Conservation (phyloP, 2,888 invertebrate genomes). For the Mythimna ferrago region DNA sequence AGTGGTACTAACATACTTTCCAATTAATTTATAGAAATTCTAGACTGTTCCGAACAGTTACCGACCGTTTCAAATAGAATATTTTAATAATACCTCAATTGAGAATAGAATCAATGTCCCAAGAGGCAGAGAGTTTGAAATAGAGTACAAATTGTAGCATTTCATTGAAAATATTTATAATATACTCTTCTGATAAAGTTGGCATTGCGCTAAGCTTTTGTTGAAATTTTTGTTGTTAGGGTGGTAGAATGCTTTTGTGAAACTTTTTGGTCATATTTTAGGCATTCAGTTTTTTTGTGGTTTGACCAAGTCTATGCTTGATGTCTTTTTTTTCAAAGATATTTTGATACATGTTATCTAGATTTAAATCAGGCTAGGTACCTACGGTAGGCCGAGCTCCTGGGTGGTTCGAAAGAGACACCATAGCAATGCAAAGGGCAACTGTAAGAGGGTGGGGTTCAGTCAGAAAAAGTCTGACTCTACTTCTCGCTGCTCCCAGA, state of each 20-base stretch:
- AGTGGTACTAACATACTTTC: conserved; percentile 9
- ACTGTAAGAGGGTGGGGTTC: no score
- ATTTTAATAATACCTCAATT: conserved; percentile 47
- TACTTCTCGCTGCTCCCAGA: no score
- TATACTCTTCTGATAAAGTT: conserved; percentile 9
- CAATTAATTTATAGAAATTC: conserved; percentile 35
- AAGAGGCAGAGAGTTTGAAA: conserved; percentile 24
- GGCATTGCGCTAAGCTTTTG: conserved; percentile 4
- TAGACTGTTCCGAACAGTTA: conserved; percentile 15
- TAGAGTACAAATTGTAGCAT: conserved; percentile 31
- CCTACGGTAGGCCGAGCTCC: no score
- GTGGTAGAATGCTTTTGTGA: not conserved
- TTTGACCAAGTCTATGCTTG: not conserved
- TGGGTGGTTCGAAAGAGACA: no score
- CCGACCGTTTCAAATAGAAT: conserved; percentile 41
- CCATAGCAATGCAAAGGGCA: no score
- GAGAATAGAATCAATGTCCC: conserved; percentile 37
- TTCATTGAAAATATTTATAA: conserved; percentile 30
- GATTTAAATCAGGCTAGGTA: no score
- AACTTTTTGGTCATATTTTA: not conserved
- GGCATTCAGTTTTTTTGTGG: not conserved
- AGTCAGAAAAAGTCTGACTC: no score
- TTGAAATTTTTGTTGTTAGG: not conserved
- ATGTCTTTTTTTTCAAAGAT: no score
- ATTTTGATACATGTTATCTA: no score